These are phyloP conservation scores for Eremobia ochroleuca DNA, from an alignment of 2,888 invertebrate species.

Conservation along the genomic window DNA sequence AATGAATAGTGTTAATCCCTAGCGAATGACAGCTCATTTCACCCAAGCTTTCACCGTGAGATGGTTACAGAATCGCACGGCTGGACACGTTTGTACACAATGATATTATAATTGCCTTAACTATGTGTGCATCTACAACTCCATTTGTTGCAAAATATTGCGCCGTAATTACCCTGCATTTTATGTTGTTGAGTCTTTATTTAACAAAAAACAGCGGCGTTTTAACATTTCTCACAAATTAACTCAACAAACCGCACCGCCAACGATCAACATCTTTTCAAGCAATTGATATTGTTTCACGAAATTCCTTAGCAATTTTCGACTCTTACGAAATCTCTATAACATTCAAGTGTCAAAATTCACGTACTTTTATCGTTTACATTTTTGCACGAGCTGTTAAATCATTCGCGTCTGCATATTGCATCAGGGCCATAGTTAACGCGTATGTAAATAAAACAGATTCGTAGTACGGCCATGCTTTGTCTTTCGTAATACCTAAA, in stretches of 20 bases:
- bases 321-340: constrained; percentile 40
- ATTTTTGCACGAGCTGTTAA: constrained; percentile 57
- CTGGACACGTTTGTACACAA: neutral
- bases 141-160: neutral
- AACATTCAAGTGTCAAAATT: constrained; percentile 46
- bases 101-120: constrained; percentile 5
- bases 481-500: constrained; percentile 48
- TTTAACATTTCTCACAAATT: neutral
- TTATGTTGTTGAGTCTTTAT: neutral
- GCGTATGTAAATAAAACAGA: constrained; percentile 62
- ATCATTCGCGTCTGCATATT: constrained; percentile 50
- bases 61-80: too few species aligned
- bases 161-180: neutral
- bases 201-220: neutral
- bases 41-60: too few species aligned
- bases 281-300: neutral
- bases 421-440: constrained; percentile 40
- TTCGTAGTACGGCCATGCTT: constrained; percentile 53
- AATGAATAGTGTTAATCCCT: too few species aligned
- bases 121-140: constrained; percentile 2
- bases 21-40: too few species aligned
- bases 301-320: constrained; percentile 34
- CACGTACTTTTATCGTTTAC: constrained; percentile 31
- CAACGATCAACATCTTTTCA: neutral
- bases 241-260: neutral